Base-by-base conservation (phyloP, 2,888 invertebrate species). In the Smittia sp. region DNA sequence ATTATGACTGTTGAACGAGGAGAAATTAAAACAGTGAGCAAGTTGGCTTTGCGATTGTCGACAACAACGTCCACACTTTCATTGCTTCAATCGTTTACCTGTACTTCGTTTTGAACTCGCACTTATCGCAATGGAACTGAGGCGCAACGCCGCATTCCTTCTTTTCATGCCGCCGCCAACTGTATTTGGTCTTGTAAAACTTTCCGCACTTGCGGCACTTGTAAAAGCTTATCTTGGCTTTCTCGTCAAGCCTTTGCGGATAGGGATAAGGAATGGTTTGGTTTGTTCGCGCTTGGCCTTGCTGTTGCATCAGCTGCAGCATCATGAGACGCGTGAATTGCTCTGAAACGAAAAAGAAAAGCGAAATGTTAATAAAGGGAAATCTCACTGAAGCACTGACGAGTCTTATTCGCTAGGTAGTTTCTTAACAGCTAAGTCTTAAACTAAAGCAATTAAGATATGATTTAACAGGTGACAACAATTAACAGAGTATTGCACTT, bases 121-220 rank as follows among this genome's bases (percentile, higher is more conserved):
- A 72, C 20, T 72, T 58, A 18, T 72, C 72, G 39, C 72, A 72
- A 22, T 72, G 58, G 38, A 62, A 72, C 62, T 72, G 58, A 4
- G 72, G 72, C 22, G 72, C 39, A 24, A 72, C 62, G n/a, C 69
- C 69, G 27, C 69, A 69, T 54, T 69, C 69, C 25, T 72, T 72
- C 62, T 62, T 58, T 13, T 72, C 72, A 22, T 72, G 72, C 13
- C 72, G 46, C 62, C 62, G 38, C 72, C 72, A 72, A 39, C 72
- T 72, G 22, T 72, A 72, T 62, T 72, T 72, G 13, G 72, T 72
- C 38, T 72, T 72, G 18, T 72, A 72, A 24, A 72, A 72, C 46
- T 72, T 72, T 22, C 72, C 72, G 62, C 72, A 72, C 22, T 72
- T 72, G 22, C 72, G 39, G 38, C 72, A 72, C n/a, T 72, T 72